Percentiles rank a stretch among this genome's conserved stretches.
Conservation (phyloP, 1,140 invertebrate species). For the Prorops nasuta region DNA sequence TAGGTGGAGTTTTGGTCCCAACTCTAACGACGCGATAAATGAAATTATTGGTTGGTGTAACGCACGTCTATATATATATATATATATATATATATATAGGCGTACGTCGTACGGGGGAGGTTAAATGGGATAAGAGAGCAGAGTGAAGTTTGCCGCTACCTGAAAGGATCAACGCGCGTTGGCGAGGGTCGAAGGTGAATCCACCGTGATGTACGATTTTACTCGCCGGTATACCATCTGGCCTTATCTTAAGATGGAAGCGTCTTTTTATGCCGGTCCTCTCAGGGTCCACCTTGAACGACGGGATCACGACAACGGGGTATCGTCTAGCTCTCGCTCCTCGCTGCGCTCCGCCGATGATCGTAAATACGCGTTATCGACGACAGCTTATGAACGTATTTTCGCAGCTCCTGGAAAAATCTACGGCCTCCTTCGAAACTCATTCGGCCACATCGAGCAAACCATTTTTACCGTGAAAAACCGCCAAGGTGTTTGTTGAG, state of each 20-base stretch:
- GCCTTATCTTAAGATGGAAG: background rate
- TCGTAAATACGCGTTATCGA: background rate
- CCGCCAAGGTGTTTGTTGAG: no score
- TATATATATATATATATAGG: background rate
- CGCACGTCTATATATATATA: no score
- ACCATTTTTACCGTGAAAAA: no score
- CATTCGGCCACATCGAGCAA: no score
- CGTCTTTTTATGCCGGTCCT: background rate
- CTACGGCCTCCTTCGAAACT: no score
- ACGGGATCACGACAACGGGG: background rate
- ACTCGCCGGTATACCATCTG: background rate
- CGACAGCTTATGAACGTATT: background rate
- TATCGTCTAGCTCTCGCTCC: background rate
- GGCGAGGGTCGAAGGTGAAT: background rate
- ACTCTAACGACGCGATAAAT: no score
- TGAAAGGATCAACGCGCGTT: no score
- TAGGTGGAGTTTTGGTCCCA: no score
- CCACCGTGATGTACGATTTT: background rate
- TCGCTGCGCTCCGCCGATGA: background rate
- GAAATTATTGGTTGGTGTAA: no score
- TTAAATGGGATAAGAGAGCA: no score
- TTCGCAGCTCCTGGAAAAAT: no score
- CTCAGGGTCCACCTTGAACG: background rate
- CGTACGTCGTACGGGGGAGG: slow-evolving; percentile 9
- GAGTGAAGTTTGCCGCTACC: no score